Base-by-base conservation (phyloP, 2,797 vertebrate species). In the Platyrinchus mystaceus region DNA sequence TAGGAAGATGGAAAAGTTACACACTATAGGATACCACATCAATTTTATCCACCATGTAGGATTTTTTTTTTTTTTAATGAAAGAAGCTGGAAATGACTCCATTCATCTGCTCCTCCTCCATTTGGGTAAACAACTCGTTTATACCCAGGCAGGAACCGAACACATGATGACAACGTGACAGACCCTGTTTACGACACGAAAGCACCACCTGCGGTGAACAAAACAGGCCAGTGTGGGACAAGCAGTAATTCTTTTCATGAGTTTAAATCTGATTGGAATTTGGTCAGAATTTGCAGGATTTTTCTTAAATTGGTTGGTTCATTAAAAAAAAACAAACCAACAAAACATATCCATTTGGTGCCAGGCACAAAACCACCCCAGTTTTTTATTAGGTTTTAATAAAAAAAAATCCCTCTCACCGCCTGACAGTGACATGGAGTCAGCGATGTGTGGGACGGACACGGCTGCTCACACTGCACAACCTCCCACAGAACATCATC, bases 191-290 rank as follows among this genome's bases (percentile, higher is more conserved):
- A 60, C 2, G 0, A 52, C 59, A 71, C 11, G 34, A 79, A 96
- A 90, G 78, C 84, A 92, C 81, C 89, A 89, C 84, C 92, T 91
- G 84, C 1, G 0, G 87, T 81, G 90, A 94, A 76, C 74, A 96
- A 94, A 96, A 93, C 93, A 69, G 11, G 15, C 83, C 85, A 94
- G 73, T 13, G 67, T 67, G 80, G 75, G 90, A 50, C 78, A 74
- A 94, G 69, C 1, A 15, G 74, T 90, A 88, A 87, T 93, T 94
- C 87, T 94, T 90, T 69, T 88, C 78, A 74, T 74, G 84, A 77
- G 84, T 89, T 80, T 93, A 94, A 95, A 92, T 92, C 91, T 93
- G 91, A 34, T 53, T 64, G 84, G 64, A 59, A 49, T 92, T 95
- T 53, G 52, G 39, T 73, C 82, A 78, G 83, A 91, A 74, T 80